A percentile compares a stretch with the other conserved stretches of the same genome.
These are phyloP conservation scores for Loxodonta africana DNA, from an alignment of 2,113 vertebrate genomes.

Conservation along the genomic window DNA sequence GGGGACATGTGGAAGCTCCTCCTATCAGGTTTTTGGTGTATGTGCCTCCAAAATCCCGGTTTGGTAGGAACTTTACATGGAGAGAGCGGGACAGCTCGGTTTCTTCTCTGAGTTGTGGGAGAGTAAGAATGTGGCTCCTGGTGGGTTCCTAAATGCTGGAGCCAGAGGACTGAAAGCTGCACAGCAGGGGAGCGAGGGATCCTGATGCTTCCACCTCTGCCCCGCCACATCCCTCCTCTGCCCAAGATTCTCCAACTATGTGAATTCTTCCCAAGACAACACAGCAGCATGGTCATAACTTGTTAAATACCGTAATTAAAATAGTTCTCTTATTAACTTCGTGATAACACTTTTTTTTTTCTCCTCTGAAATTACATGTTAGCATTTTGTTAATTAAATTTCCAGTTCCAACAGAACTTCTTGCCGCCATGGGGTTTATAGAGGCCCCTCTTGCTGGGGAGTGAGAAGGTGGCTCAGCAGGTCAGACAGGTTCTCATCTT, in stretches of 20 bases:
- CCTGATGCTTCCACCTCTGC: rapidly evolving
- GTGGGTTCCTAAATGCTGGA: not conserved
- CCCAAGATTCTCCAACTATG: constrained; percentile 34
- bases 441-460: constrained; percentile 17
- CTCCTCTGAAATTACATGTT: constrained; percentile 75
- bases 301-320: constrained; percentile 87
- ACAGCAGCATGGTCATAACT: constrained; percentile 74
- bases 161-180: not conserved
- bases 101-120: not conserved
- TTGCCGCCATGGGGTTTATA: not conserved
- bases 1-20: not conserved
- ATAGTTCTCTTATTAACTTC: constrained; percentile 87
- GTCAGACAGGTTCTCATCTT: constrained; percentile 58
- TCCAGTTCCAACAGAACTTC: constrained; percentile 81
- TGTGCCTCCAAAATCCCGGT: not conserved
- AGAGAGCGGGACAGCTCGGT: not conserved
- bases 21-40: no score
- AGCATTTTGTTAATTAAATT: constrained; percentile 85
- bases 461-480: constrained; percentile 41
- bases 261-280: constrained; percentile 60
- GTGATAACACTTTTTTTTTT: constrained; percentile 77
- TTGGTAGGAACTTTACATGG: not conserved
- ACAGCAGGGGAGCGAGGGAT: rapidly evolving
- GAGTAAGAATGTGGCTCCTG: not conserved
- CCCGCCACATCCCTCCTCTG: not conserved